Base-by-base conservation (phyloP, 64 coral and sea anemone genomes). In the Catalaphyllia jardinei region DNA sequence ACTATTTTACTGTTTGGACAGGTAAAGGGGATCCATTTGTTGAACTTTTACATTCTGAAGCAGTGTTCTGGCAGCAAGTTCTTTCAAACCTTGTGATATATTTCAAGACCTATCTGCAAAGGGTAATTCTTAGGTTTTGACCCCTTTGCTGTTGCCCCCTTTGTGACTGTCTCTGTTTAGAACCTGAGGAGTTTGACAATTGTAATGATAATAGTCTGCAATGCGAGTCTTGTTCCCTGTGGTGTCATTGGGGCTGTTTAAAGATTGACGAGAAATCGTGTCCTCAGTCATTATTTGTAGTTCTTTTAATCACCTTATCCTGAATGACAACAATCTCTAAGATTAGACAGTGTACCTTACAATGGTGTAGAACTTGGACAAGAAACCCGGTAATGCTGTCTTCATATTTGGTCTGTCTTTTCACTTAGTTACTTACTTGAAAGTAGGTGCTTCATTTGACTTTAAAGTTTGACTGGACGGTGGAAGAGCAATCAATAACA, bases 1-100 rank as follows among this genome's bases (percentile, higher is more conserved):
- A 57, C 71, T 82, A n/a, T 74, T 91, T 91, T 91, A 50, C 74
- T 73, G 79, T 91, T 55, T 91, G 79, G 89, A 91, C 89, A 72
- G 57, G 50, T 76, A 76, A 88, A 76, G 86, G 86, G 52, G 51
- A 60, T 46, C 86, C 86, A 88, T 63, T 62, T 76, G 39, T 77
- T 77, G 86, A 88, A 62, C 52, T 77, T 88, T 77, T 88, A 62
- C 3, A 89, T 42, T 88, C 77, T 88, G 73, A 77, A 60, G 18
- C 25, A 62, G 72, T 57, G 52, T 75, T 88, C 35, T 87, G 84
- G 84, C 84, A 87, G 55, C 38, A 87, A 38, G 49, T 83, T 60
- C 29, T 83, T 25, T 60, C 80, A 57, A 83, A 83, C 31, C 80
- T 83, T 55, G 57, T 29, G 27, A 60, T 64, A 62, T 28, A 62